These are phyloP conservation scores for Channa maculata DNA, from an alignment of 2,113 vertebrate species.

Conservation along the genomic window DNA sequence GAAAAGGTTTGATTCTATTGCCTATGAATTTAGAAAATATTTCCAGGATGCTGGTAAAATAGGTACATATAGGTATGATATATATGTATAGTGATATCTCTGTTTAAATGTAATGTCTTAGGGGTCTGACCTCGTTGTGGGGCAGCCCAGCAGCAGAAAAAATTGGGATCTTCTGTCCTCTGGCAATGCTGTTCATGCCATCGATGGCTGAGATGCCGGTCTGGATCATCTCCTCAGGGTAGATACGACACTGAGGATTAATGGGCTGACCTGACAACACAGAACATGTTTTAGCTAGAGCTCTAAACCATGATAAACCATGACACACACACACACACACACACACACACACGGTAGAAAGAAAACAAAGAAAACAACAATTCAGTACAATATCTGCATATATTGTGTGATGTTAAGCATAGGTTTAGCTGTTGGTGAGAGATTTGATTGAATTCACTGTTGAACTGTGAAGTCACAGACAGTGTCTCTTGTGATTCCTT, in stretches of 20 bases:
- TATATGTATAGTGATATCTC: neutral
- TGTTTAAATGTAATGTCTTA: neutral
- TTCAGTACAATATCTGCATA: neutral
- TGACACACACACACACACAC: neutral
- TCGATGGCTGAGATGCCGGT: conserved; percentile 88
- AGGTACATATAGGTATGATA: no score
- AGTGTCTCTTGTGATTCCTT: no score
- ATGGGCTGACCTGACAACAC: conserved; percentile 83
- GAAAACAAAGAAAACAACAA: neutral
- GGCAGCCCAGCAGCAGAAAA: conserved; percentile 88
- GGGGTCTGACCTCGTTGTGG: conserved; percentile 84
- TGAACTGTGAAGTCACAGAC: no score
- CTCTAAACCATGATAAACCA: neutral
- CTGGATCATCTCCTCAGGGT: conserved; percentile 89
- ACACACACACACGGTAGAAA: neutral
- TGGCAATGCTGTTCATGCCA: conserved; percentile 88
- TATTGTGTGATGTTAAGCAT: no score
- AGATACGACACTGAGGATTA: conserved; percentile 88
- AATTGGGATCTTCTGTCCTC: conserved; percentile 89
- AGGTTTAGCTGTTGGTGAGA: neutral
- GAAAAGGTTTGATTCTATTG: no score
- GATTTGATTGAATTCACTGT: no score
- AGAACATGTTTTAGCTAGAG: neutral
- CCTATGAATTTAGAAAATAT: no score
- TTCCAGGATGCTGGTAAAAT: no score